Conservation (phyloP, 2,888 invertebrate species). For the Drosophila mettleri region DNA sequence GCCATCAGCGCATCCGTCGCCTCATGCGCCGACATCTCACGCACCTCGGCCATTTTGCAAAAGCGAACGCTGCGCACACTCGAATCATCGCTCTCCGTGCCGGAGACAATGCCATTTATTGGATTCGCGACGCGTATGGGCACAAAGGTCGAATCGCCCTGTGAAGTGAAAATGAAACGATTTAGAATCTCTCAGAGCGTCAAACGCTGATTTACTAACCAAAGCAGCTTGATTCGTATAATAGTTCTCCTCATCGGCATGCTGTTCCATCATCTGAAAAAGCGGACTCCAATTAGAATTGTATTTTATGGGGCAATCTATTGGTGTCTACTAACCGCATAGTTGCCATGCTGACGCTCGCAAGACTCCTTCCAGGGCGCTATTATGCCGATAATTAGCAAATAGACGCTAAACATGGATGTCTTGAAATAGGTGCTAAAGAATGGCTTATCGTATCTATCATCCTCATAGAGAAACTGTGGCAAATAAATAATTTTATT, state of each 20-base stretch:
- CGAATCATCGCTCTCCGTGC: slow-evolving; percentile 94
- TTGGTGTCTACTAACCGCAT: slow-evolving; percentile 87
- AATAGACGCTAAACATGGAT: slow-evolving; percentile 96
- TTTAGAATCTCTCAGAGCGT: background rate
- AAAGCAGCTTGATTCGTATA: slow-evolving; percentile 87
- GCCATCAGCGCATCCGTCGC: slow-evolving; percentile 97
- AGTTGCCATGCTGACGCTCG: slow-evolving; percentile 88
- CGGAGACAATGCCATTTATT: slow-evolving; percentile 86
- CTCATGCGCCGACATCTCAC: slow-evolving; percentile 95
- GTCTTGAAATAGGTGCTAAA: slow-evolving; percentile 98
- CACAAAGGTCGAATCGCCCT: slow-evolving; percentile 96
- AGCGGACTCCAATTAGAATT: rapidly evolving
- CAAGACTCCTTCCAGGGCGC: slow-evolving; percentile 96
- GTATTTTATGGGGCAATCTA: background rate
- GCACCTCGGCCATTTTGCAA: slow-evolving; percentile 94
- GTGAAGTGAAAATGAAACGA: slow-evolving; percentile 61
- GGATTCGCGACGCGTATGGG: slow-evolving; percentile 88
- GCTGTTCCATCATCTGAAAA: slow-evolving; percentile 89
- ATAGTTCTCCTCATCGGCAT: slow-evolving; percentile 92
- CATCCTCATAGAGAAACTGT: slow-evolving; percentile 94
- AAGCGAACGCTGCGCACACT: slow-evolving; percentile 94
- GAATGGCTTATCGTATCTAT: slow-evolving; percentile 96
- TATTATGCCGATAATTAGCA: slow-evolving; percentile 94
- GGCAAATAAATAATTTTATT: no score
- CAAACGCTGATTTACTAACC: slow-evolving; percentile 58